Evolutionary conservation across 2,888 invertebrate species (phyloP).

Genomic region (Sarcophaga caerulescens): DNA sequence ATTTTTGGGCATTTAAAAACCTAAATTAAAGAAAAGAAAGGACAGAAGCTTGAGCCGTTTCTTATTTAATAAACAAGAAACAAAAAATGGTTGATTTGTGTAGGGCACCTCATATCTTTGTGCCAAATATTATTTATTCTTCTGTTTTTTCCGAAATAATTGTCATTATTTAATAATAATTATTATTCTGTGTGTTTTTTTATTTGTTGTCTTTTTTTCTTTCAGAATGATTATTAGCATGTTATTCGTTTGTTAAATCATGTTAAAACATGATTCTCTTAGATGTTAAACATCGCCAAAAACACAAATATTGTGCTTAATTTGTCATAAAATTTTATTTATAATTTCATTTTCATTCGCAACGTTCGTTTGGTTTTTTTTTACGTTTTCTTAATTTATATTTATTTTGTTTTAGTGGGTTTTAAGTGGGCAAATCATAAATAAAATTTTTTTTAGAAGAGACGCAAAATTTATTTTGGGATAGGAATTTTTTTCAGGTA

Average conservation of each 20-base stretch:
- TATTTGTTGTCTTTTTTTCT: conserved; percentile 12
- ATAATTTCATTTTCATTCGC: neutral
- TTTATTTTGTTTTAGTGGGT: neutral
- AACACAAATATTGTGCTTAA: conserved; percentile 53
- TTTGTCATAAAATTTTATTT: conserved; percentile 51
- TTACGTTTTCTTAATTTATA: conserved; percentile 23
- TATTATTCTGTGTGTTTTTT: neutral
- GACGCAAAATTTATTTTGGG: too few relatives aligned
- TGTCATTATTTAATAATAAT: conserved; percentile 6
- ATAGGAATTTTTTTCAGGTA: too few relatives aligned
- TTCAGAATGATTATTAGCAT: conserved; percentile 37
- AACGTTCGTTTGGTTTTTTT: neutral
- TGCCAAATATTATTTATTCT: too few relatives aligned
- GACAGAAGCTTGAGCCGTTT: too few relatives aligned
- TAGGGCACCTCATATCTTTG: too few relatives aligned
- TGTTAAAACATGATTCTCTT: conserved; percentile 53
- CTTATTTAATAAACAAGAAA: too few relatives aligned
- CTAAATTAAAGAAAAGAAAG: too few relatives aligned
- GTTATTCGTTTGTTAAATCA: conserved; percentile 53
- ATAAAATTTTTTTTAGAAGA: too few relatives aligned
- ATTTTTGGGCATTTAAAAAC: too few relatives aligned
- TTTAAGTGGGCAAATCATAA: neutral
- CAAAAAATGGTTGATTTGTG: too few relatives aligned
- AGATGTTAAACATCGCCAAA: conserved; percentile 58
- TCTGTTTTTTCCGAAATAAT: conserved; percentile 9